These are phyloP conservation scores for Seladonia tumulorum DNA, from an alignment of 2,888 invertebrate genomes.

Conservation along the genomic window DNA sequence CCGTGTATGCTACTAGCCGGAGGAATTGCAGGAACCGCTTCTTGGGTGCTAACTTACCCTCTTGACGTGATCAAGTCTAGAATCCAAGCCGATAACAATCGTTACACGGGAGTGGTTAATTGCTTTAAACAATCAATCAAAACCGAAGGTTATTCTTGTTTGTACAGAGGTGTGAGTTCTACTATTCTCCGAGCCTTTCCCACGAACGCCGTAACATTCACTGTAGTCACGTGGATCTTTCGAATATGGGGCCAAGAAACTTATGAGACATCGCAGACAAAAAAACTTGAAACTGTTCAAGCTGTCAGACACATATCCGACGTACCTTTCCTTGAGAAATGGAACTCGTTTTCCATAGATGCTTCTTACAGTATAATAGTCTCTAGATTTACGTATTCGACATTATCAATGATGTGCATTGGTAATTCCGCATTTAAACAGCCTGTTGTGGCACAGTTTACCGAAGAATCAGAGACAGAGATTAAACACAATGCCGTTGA, in stretches of 20 bases:
- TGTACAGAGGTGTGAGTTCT: constrained; percentile 91
- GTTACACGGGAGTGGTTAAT: constrained; percentile 89
- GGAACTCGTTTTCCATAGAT: constrained; percentile 45
- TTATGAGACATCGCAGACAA: neutral
- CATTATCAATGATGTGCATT: constrained; percentile 22
- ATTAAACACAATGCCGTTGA: neutral
- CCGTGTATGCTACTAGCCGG: constrained; percentile 91
- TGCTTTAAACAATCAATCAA: constrained; percentile 90
- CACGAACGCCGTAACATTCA: constrained; percentile 96
- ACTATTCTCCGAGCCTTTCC: constrained; percentile 95
- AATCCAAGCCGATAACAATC: constrained; percentile 90
- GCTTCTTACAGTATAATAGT: constrained; percentile 24
- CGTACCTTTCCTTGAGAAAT: constrained; percentile 29
- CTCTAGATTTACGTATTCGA: constrained; percentile 38
- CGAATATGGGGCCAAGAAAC: constrained; percentile 82
- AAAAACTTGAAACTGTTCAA: neutral
- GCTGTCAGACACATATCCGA: constrained; percentile 11
- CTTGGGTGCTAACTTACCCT: constrained; percentile 95
- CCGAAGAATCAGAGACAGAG: neutral
- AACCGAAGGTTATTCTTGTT: constrained; percentile 89
- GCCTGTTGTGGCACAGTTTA: neutral
- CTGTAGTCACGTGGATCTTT: constrained; percentile 93
- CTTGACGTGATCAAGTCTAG: constrained; percentile 96
- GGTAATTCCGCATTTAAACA: neutral
- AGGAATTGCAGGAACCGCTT: constrained; percentile 93